Evolutionary conservation across 2,888 invertebrate species (phyloP), one percentile per base, ranked within the genome.

Genomic region (Cerceris rybyensis): DNA sequence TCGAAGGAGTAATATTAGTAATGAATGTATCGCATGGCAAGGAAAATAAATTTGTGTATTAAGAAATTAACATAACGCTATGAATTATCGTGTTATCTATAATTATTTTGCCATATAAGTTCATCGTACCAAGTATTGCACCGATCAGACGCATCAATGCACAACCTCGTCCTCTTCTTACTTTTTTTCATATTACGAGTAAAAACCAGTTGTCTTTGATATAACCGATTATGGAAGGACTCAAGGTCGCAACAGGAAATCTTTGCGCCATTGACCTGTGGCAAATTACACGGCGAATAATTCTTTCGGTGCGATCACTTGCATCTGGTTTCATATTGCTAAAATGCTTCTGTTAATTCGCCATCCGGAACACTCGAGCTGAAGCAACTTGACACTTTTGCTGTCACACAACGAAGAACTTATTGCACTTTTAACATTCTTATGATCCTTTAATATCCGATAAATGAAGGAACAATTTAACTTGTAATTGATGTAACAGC

Each of bases 151-250:
- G 70, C 75, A 75, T n/a, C 49, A 41, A 13, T 16, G 11, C 39
- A 52, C 55, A 80, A 63, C 67, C 72, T 72, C 70, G 63, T 69
- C 9, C 63, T 69, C 67, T 72, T 75, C 28, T 58, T 67, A 67
- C 63, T 81, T 75, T 72, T 72, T 78, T 59, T 67, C 52, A 39
- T 39, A 70, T 69, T 52, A 49, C 52, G 7, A 7, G 52, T 16
- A 65, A 66, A 75, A 70, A 80, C 85, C 74, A 72, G 85, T 73
- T 58, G 64, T n/a, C 78, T 78, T 78, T 70, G 83, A 80, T 77
- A 82, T 70, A 13, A 43, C 75, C 80, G 75, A 82, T 75, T 85
- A 80, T 73, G 80, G 77, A 49, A 43, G 14, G 66, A 70, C 64
- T 66, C 66, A 80, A 85, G 84, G 83, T 82, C 70, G 65, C 13